Percentiles rank a stretch among this genome's conserved stretches.
Conservation (phyloP, 2,113 vertebrate species). For the Sus scrofa region DNA sequence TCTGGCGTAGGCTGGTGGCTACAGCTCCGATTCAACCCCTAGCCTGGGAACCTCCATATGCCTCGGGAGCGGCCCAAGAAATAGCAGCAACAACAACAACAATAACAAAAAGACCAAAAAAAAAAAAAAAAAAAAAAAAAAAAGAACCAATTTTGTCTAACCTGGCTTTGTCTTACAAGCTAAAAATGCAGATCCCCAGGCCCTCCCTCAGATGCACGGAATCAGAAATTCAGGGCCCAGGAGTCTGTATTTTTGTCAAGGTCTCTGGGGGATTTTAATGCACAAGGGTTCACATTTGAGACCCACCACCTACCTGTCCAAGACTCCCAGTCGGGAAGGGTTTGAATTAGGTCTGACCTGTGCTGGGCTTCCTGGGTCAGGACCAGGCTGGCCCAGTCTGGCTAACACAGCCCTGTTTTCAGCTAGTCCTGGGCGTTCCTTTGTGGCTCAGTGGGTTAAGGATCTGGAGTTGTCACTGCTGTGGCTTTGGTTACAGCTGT, state of each 20-base stretch:
- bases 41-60: no score
- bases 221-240: not conserved
- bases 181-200: not conserved
- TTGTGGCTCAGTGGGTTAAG: no score
- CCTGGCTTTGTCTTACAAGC: fast-evolving
- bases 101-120: no score
- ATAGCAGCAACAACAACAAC: no score
- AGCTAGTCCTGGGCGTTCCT: no score
- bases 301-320: fast-evolving
- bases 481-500: no score
- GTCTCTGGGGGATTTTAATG: not conserved
- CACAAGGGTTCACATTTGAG: not conserved
- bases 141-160: not conserved
- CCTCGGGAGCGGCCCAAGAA: no score
- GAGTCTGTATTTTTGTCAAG: not conserved
- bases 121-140: no score
- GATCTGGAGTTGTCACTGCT: no score
- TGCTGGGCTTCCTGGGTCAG: not conserved
- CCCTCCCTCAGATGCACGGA: not conserved
- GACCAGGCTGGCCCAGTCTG: not conserved
- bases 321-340: not conserved
- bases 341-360: not conserved
- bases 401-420: not conserved
- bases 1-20: no score
- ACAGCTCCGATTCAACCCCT: no score